Evolutionary conservation across 2,888 invertebrate species (phyloP), one percentile per base, ranked within the genome.

Genomic region (Pherbina coryleti): DNA sequence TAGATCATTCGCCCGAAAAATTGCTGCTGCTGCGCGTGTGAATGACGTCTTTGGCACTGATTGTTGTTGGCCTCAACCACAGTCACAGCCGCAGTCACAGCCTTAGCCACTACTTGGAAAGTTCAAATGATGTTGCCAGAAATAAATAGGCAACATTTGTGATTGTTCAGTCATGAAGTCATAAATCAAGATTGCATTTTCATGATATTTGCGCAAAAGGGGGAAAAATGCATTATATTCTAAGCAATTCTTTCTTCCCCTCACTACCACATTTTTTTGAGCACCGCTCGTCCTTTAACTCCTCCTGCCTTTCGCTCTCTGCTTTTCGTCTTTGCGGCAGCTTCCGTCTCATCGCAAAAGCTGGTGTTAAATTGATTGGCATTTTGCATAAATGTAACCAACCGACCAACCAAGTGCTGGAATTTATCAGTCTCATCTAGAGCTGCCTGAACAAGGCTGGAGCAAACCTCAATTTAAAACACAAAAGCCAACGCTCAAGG

Each of bases 111-210:
- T 34, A 67, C 37, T 31, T 31, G 53, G 34, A 53, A 55, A 70
- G 70, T 53, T 70, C 70, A 70, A 70, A 70, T 55, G 70, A 53
- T 70, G 70, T 55, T 55, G 53, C 70, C 53, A 55, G 55, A 70
- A 53, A 70, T 70, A 73, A 73, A 73, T 62, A 60, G 62, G 37
- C 60, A 73, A 19, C 62, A 73, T 57, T 75, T 75, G 67, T 80
- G 82, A 84, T 81, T 82, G 82, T 81, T 82, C 81, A 82, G 83
- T 84, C 84, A 83, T 84, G 84, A 84, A 84, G 83, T 83, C 83
- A 84, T 84, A 84, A 84, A 84, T 84, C 84, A 84, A 83, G 84
- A 84, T 84, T 82, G 80, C 79, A 81, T 81, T 82, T 78, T 78
- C 81, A 79, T 79, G 84, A 84, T 84, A 82, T 79, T 73, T 74